Percentiles rank a stretch among this genome's conserved stretches.
Conservation (phyloP, 2,888 invertebrate species). For the Nomada fabriciana region DNA sequence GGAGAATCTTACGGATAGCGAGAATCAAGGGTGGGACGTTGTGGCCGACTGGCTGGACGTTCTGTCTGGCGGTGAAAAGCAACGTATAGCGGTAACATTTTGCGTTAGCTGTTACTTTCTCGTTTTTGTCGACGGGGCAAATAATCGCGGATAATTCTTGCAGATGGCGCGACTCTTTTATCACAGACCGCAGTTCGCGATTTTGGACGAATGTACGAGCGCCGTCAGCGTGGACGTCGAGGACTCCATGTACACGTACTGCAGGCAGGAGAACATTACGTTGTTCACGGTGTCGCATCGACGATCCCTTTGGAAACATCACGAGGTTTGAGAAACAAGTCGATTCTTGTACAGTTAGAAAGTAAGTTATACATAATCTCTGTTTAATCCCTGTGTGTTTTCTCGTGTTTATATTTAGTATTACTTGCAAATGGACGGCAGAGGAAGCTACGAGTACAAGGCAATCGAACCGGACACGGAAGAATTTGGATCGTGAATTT, state of each 20-base stretch:
- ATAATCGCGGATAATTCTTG: constrained; percentile 13
- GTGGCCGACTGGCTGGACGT: constrained; percentile 99
- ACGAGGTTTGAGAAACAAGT: constrained; percentile 87
- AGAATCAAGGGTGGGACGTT: constrained; percentile 92
- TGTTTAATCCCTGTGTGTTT: neutral
- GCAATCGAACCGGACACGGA: constrained; percentile 94
- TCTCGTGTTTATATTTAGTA: constrained; percentile 85
- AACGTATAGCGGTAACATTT: constrained; percentile 93
- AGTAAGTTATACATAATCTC: too few relatives aligned
- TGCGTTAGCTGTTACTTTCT: neutral
- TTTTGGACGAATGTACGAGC: constrained; percentile 99
- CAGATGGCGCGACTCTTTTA: constrained; percentile 98
- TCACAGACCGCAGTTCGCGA: constrained; percentile 99
- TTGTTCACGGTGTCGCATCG: constrained; percentile 99
- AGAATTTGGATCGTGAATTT: constrained; percentile 95
- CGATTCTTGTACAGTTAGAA: neutral
- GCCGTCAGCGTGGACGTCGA: constrained; percentile 99
- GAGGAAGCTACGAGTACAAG: constrained; percentile 95
- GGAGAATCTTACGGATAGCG: constrained; percentile 86
- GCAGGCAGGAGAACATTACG: constrained; percentile 93
- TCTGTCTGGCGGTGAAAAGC: constrained; percentile 98
- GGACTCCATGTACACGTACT: constrained; percentile 98
- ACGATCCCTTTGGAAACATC: constrained; percentile 98
- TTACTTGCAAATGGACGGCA: constrained; percentile 97
- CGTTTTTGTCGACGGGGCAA: neutral